These are phyloP conservation scores for Coluber constrictor DNA, from an alignment of 2,797 vertebrate species.

Conservation along the genomic window DNA sequence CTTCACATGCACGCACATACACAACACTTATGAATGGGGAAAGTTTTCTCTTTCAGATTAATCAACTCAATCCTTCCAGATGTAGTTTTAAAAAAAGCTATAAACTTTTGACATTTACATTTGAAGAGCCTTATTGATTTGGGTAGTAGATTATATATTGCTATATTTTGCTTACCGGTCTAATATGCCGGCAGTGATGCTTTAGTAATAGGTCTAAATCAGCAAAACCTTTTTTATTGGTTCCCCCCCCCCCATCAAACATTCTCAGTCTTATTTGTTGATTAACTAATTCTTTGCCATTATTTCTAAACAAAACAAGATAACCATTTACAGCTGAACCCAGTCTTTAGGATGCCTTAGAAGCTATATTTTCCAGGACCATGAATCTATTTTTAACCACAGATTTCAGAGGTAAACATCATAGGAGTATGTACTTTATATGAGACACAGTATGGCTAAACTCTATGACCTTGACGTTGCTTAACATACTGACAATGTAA, in stretches of 20 bases:
- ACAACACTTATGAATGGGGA: neutral
- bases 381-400: neutral
- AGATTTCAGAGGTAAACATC: conserved; percentile 6
- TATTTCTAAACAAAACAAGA: conserved; percentile 18
- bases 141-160: neutral
- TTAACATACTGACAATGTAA: neutral
- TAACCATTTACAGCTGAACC: conserved; percentile 7
- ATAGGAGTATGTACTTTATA: conserved; percentile 26
- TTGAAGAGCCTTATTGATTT: neutral
- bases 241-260: neutral
- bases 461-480: neutral
- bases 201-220: conserved; percentile 1
- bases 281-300: neutral
- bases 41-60: conserved; percentile 26
- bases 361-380: conserved; percentile 31
- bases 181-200: conserved; percentile 11
- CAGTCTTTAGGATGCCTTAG: conserved; percentile 15
- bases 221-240: conserved; percentile 1
- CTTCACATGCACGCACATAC: neutral
- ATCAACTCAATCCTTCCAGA: conserved; percentile 24
- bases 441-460: conserved; percentile 31
- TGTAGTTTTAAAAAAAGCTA: conserved; percentile 16
- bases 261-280: conserved; percentile 5
- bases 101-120: conserved; percentile 12
- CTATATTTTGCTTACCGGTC: neutral